Evolutionary conservation across 2,113 vertebrate species (phyloP).

Genomic region (Peucedramus taeniatus): DNA sequence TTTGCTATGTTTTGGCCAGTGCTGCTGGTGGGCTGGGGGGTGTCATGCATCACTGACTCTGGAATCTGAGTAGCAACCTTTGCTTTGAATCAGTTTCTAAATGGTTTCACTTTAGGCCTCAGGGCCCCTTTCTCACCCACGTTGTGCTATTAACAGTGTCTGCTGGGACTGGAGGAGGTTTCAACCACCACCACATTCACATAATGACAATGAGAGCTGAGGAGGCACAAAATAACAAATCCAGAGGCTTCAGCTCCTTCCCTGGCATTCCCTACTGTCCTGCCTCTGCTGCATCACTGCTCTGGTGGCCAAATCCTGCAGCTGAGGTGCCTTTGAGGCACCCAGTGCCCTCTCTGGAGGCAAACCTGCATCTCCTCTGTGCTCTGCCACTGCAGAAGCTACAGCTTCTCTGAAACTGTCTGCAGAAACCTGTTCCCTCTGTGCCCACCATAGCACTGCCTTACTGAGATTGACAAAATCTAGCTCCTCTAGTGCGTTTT

Average conservation of each 20-base stretch:
- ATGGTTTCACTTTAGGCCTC: neutral
- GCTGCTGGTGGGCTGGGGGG: neutral
- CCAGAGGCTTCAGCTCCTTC: neutral
- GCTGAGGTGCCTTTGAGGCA: neutral
- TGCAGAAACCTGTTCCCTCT: neutral
- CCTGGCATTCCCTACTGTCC: neutral
- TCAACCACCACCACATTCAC: accelerated
- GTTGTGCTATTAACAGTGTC: neutral
- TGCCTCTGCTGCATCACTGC: neutral
- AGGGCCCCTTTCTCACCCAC: neutral
- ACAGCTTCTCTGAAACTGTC: neutral
- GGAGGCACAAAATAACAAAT: neutral
- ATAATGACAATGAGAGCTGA: neutral
- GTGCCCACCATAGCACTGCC: neutral
- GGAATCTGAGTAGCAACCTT: neutral
- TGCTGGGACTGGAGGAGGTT: neutral
- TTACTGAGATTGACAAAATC: neutral
- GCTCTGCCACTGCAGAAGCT: neutral
- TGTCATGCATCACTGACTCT: neutral
- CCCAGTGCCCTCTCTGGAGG: neutral
- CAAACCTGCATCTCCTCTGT: accelerated
- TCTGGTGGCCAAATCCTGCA: neutral
- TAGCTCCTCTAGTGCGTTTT: neutral
- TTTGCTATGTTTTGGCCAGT: neutral
- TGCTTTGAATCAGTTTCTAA: neutral